These are phyloP conservation scores for Drosophila dives DNA, from an alignment of 2,888 invertebrate species.

Conservation along the genomic window DNA sequence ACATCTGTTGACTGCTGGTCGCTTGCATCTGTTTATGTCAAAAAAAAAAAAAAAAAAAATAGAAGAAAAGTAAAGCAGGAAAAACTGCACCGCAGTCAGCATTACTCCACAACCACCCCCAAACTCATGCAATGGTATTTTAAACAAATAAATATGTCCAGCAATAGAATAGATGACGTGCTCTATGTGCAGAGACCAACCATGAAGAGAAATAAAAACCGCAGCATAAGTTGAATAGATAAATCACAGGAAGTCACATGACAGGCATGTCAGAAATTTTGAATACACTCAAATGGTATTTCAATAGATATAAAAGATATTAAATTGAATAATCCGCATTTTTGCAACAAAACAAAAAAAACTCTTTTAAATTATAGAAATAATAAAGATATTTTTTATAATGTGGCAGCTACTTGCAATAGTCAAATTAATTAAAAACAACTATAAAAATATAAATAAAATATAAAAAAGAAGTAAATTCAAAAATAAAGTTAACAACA, in stretches of 20 bases:
- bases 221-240: conserved; percentile 31
- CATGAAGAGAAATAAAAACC: conserved; percentile 2
- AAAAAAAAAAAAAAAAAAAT: conserved; percentile 9
- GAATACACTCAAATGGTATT: background rate
- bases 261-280: background rate
- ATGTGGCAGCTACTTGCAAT: background rate
- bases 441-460: background rate
- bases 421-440: background rate
- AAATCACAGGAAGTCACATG: conserved; percentile 57
- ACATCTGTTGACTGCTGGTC: conserved; percentile 47
- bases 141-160: conserved; percentile 66
- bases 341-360: background rate
- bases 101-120: conserved; percentile 6
- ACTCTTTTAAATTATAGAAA: background rate
- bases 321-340: background rate
- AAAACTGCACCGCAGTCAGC: conserved; percentile 41
- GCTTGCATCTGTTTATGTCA: conserved; percentile 50
- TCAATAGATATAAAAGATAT: no score
- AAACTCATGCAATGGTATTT: conserved; percentile 9
- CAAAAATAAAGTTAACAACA: background rate
- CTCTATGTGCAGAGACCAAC: background rate
- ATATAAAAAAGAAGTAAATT: background rate
- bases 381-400: background rate
- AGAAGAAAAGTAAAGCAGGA: conserved; percentile 3
- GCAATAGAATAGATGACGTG: conserved; percentile 38